Conservation (phyloP, 2,888 invertebrate species). For the Ligdia adustata region DNA sequence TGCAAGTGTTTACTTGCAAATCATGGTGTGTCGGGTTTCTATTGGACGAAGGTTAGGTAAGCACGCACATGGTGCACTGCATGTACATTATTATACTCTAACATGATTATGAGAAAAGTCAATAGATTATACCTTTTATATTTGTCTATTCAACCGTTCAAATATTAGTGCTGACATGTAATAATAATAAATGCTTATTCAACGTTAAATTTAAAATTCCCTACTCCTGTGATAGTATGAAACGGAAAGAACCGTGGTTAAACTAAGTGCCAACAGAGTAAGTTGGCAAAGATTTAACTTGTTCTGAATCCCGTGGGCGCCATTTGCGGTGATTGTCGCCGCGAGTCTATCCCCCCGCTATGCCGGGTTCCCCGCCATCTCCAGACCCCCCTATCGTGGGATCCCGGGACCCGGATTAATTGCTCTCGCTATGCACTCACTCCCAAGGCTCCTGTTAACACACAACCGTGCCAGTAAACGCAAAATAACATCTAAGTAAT, state of each 20-base stretch:
- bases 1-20: no score
- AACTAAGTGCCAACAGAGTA: conserved; percentile 38
- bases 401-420: conserved; percentile 63
- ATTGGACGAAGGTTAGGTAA: not conserved
- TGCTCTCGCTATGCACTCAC: conserved; percentile 68
- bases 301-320: conserved; percentile 73
- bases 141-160: no score
- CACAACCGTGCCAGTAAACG: conserved; percentile 63
- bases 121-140: no score
- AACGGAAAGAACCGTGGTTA: conserved; percentile 30
- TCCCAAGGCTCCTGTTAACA: conserved; percentile 76
- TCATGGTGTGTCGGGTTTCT: not conserved
- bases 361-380: conserved; percentile 28
- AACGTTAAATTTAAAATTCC: no score
- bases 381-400: conserved; percentile 31
- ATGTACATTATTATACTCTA: no score
- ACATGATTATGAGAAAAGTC: no score
- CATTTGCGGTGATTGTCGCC: conserved; percentile 77
- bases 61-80: no score
- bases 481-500: conserved; percentile 71
- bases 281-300: conserved; percentile 81
- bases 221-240: no score
- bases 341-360: conserved; percentile 48
- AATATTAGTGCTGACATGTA: no score
- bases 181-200: no score